These are phyloP conservation scores for Rhimphoctona megacephalus DNA, from an alignment of 2,888 invertebrate species.

Conservation along the genomic window DNA sequence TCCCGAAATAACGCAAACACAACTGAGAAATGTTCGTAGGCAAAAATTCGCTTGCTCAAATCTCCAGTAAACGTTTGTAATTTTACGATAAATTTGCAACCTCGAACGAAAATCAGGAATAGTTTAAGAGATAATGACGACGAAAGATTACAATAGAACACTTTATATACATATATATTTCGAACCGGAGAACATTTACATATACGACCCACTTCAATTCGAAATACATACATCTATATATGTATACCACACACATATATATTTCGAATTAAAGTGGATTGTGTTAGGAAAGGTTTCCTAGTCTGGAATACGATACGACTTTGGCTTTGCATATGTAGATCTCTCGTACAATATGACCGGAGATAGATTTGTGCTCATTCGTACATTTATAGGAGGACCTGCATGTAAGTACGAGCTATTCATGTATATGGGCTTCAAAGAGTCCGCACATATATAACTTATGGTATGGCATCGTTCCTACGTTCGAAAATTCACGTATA, in stretches of 20 bases:
- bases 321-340: constrained; percentile 64
- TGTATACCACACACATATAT: background rate
- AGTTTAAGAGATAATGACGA: background rate
- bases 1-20: background rate
- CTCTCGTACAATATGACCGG: constrained; percentile 40
- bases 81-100: background rate
- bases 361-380: constrained; percentile 48
- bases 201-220: constrained; percentile 22
- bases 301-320: constrained; percentile 57
- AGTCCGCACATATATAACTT: background rate
- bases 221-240: background rate
- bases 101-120: background rate
- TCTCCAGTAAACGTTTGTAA: background rate
- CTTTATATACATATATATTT: constrained; percentile 4
- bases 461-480: background rate
- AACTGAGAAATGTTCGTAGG: background rate
- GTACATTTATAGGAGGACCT: constrained; percentile 28
- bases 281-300: constrained; percentile 37
- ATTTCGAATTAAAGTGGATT: constrained; percentile 35
- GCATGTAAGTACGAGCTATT: background rate
- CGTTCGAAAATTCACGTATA: background rate
- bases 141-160: background rate
- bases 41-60: background rate
- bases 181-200: background rate
- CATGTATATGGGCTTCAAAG: constrained; percentile 18